phyloP scores from a whole-genome alignment of 1,140 invertebrate species.

The Cydia amplana region DNA sequence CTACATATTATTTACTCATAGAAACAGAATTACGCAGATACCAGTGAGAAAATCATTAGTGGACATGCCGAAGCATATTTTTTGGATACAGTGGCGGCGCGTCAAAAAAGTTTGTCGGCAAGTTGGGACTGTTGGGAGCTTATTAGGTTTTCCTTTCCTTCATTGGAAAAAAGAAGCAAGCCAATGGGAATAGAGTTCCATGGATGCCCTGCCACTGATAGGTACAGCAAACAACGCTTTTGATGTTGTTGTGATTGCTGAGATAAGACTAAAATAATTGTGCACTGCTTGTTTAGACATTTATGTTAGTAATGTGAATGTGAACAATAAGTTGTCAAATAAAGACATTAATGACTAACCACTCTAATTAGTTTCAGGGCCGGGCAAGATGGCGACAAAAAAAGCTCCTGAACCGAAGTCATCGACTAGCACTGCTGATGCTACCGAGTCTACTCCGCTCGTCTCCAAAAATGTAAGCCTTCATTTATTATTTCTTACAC shows the following conservation, averaged over 20 bases:
- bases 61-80: too few species aligned
- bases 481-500: background rate
- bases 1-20: too few species aligned
- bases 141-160: too few species aligned
- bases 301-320: background rate
- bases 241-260: background rate
- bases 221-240: background rate
- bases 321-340: background rate
- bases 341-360: background rate
- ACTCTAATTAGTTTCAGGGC: background rate
- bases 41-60: too few species aligned
- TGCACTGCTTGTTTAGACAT: background rate
- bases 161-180: too few species aligned
- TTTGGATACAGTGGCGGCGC: too few species aligned
- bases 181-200: too few species aligned
- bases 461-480: constrained; percentile 21
- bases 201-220: background rate
- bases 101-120: too few species aligned
- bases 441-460: constrained; percentile 4
- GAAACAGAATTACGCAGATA: too few species aligned
- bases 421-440: background rate
- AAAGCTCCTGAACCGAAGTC: constrained; percentile 10
- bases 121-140: too few species aligned
- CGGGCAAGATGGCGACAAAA: constrained; percentile 11
- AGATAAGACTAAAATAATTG: background rate